Percentiles rank a stretch among this genome's conserved stretches.
Conservation (phyloP, 64 coral and sea anemone species). For the Montipora capricornis region DNA sequence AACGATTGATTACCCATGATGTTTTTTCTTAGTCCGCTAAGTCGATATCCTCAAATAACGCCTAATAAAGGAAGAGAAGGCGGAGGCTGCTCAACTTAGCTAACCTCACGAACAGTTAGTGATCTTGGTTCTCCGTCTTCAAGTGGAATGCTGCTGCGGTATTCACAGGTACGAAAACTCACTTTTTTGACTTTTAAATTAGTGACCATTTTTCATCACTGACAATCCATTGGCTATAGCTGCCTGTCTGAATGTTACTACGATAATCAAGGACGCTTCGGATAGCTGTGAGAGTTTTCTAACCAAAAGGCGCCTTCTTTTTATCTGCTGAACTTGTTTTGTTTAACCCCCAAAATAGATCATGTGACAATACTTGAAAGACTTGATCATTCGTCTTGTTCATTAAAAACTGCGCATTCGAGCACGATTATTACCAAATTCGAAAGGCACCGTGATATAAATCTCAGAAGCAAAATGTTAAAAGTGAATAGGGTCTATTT, state of each 20-base stretch:
- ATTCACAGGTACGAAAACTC: background rate
- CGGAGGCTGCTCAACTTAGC: background rate
- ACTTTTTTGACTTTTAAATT: conserved; percentile 1
- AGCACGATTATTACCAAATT: background rate
- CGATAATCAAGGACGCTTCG: background rate
- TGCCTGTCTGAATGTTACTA: background rate
- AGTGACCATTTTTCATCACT: background rate
- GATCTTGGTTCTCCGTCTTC: background rate
- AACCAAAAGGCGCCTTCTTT: background rate
- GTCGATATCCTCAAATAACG: background rate
- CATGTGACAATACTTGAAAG: background rate
- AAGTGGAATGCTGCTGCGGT: background rate
- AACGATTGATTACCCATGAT: background rate
- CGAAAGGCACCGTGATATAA: background rate
- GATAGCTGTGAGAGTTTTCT: background rate
- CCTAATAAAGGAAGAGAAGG: background rate
- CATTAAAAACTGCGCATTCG: background rate
- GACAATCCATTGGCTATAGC: background rate
- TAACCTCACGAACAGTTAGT: background rate
- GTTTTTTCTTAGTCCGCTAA: background rate
- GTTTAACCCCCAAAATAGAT: background rate
- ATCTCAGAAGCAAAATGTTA: background rate
- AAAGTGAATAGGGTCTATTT: background rate
- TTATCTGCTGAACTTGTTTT: background rate
- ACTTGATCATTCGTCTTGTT: background rate